Percentiles rank a stretch among this genome's conserved stretches.
These are phyloP conservation scores for Lacerta viridis DNA, from an alignment of 2,797 vertebrate species.

Conservation along the genomic window DNA sequence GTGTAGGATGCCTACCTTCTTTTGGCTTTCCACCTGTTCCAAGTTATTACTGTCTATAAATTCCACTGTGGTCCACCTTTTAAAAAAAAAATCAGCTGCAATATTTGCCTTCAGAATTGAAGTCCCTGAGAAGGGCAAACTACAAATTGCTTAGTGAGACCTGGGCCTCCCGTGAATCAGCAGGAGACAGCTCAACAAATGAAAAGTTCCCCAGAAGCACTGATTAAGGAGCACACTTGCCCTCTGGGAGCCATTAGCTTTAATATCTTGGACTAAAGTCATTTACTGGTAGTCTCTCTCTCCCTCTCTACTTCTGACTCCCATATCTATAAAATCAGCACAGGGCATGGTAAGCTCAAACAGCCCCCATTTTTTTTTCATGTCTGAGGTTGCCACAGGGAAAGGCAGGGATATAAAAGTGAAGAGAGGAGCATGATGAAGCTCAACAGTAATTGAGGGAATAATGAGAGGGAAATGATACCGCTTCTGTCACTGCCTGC, in stretches of 20 bases:
- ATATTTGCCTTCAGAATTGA: slow-evolving; percentile 26
- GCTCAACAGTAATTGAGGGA: slow-evolving; percentile 10
- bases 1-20: too few relatives aligned
- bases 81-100: neutral
- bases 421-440: neutral
- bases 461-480: neutral
- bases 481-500: neutral
- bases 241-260: neutral
- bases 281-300: neutral
- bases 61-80: neutral
- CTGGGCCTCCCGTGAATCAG: neutral
- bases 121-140: slow-evolving; percentile 4
- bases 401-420: neutral
- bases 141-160: neutral
- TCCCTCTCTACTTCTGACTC: neutral
- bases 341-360: neutral
- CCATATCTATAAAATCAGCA: slow-evolving; percentile 5
- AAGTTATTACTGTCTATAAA: slow-evolving; percentile 4
- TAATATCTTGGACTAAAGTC: slow-evolving; percentile 22
- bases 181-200: neutral
- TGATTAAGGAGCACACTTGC: neutral
- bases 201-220: neutral
- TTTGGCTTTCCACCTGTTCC: neutral
- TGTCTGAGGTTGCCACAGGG: neutral
- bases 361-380: too few relatives aligned